Conservation (phyloP, 2,113 vertebrate genomes). For the Oncorhynchus clarkii region DNA sequence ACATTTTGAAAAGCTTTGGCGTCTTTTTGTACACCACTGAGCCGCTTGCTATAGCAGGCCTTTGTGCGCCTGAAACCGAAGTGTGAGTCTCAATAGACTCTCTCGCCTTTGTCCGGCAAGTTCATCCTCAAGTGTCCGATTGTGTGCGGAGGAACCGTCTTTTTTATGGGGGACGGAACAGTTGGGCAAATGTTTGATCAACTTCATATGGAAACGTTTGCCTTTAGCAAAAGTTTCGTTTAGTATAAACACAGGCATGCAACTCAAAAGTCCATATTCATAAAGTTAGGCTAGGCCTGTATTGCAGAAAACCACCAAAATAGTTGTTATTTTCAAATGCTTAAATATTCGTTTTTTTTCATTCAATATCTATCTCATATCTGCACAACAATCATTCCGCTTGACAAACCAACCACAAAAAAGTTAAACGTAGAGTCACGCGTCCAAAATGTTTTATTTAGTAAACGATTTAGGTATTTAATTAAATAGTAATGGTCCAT, state of each 20-base stretch:
- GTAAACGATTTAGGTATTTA: neutral
- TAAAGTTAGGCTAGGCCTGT: neutral
- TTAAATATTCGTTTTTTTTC: no score
- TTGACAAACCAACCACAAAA: no score
- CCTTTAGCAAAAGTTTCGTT: neutral
- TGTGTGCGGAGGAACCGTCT: slow-evolving; percentile 87
- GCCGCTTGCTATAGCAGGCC: slow-evolving; percentile 87
- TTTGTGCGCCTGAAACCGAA: slow-evolving; percentile 94
- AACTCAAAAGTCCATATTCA: neutral
- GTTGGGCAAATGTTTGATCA: slow-evolving; percentile 99
- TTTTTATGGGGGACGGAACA: slow-evolving; percentile 87
- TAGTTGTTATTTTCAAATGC: no score
- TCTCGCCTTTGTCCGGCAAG: slow-evolving; percentile 96
- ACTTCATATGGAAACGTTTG: slow-evolving; percentile 76
- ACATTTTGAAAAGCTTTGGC: slow-evolving; percentile 95
- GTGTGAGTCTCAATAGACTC: slow-evolving; percentile 99
- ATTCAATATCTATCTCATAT: no score
- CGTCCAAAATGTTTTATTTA: neutral
- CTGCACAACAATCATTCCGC: no score
- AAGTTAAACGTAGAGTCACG: no score
- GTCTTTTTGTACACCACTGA: slow-evolving; percentile 94
- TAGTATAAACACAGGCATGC: neutral
- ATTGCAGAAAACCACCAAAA: neutral
- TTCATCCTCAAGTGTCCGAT: slow-evolving; percentile 99
- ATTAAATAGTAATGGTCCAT: neutral